Evolutionary conservation across 2,113 vertebrate genomes (phyloP), one percentile per base, ranked within the genome.

Genomic region (Atractosteus spatula): DNA sequence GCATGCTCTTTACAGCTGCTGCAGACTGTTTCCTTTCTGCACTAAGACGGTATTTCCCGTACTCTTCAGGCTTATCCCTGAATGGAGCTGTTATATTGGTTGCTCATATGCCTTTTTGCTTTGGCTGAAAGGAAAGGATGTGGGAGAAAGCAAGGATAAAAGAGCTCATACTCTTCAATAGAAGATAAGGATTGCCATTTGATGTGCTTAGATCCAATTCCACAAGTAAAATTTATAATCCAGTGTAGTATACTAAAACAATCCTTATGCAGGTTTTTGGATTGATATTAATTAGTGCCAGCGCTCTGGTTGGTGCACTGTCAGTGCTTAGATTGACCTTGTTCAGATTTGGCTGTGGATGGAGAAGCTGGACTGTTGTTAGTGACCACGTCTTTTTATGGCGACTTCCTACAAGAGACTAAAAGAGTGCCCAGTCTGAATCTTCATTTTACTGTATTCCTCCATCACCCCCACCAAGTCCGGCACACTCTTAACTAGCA

Each of bases 271-370:
- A 12, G 29, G 8, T 41, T 65, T 10, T 4, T 29, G 62, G 29
- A 47, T 75, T 74, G 42, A 17, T 67, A 16, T 66, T 74, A 42
- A 51, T 66, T 77, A 78, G 42, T 68, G 78, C 57, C 64, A 75
- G 43, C 76, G 69, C 76, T 76, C 71, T 41, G 41, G n/a, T 12
- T 41, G 45, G 7, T 66, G 51, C 66, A 66, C 41, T 66, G 76
- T 61, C 62, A 74, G 69, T 82, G 77, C 74, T 4, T 69, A 17
- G 67, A 11, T 77, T 76, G 43, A 55, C 29, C 47, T 66, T 56
- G 16, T 14, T 47, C 71, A 74, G 67, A 66, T 66, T 76, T 85
- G 83, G 83, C 85, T 88, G 85, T 84, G 85, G 82, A 84, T 87
- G 84, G 82, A 82, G 80, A 85, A 80, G 81, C 79, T 68, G 79